These are phyloP conservation scores for Lophura nycthemera DNA, from an alignment of 2,113 vertebrate genomes.

Conservation along the genomic window DNA sequence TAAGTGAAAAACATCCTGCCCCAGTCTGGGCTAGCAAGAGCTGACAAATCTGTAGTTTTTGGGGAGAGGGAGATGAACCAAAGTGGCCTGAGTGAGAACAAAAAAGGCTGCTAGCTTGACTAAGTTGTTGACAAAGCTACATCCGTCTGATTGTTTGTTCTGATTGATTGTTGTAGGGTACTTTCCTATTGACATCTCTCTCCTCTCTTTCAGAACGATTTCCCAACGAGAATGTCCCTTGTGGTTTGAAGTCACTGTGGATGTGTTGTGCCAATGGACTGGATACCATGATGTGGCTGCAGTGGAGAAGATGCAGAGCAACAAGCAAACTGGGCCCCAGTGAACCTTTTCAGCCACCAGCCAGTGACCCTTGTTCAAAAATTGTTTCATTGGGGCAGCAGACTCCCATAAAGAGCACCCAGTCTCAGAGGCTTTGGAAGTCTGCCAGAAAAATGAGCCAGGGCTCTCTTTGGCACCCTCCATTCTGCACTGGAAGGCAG, in stretches of 20 bases:
- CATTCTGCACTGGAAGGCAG: not conserved
- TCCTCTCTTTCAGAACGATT: slow-evolving; percentile 78
- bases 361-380: slow-evolving; percentile 39
- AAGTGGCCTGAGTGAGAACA: not conserved
- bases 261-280: slow-evolving; percentile 50
- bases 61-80: not conserved
- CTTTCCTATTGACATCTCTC: slow-evolving; percentile 48
- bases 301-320: slow-evolving; percentile 49
- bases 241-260: slow-evolving; percentile 79
- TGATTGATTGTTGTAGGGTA: too few relatives aligned
- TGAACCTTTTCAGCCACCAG: slow-evolving; percentile 52
- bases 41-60: not conserved
- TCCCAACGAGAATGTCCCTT: slow-evolving; percentile 86
- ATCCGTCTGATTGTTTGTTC: not conserved
- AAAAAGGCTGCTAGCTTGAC: not conserved
- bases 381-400: slow-evolving; percentile 29
- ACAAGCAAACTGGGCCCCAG: slow-evolving; percentile 47
- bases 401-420: slow-evolving; percentile 2
- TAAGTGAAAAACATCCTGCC: not conserved
- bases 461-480: not conserved
- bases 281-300: slow-evolving; percentile 28
- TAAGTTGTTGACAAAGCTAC: not conserved
- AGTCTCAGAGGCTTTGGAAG: not conserved
- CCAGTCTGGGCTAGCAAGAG: not conserved
- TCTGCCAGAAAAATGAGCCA: not conserved